Evolutionary conservation across 2,113 vertebrate genomes (phyloP).

Genomic region (Pseudorasbora parva): DNA sequence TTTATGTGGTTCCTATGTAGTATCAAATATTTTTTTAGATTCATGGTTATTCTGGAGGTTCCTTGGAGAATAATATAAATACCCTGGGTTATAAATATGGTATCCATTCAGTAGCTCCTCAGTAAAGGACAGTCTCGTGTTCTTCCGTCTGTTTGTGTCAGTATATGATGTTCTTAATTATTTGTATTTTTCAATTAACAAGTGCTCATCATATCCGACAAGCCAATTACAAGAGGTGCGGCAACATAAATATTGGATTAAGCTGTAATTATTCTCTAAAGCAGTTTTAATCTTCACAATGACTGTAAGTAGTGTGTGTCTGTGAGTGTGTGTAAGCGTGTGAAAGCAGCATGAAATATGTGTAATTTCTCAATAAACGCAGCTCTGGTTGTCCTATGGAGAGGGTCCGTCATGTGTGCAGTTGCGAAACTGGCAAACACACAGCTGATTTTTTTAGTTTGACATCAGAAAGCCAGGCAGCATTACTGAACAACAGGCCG

Average conservation of each 20-base stretch:
- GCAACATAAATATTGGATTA: conserved; percentile 56
- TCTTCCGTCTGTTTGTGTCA: neutral
- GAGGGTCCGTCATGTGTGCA: conserved; percentile 12
- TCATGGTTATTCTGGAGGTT: neutral
- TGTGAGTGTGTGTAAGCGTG: neutral
- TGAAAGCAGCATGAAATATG: conserved; percentile 39
- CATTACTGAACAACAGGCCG: neutral
- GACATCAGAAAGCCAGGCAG: conserved; percentile 9
- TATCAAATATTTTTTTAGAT: neutral
- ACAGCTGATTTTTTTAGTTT: neutral
- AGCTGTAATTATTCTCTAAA: conserved; percentile 45
- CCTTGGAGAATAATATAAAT: neutral
- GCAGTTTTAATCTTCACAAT: conserved; percentile 26
- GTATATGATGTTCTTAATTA: conserved; percentile 16
- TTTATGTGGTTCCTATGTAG: neutral
- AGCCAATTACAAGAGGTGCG: conserved; percentile 43
- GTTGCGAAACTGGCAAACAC: neutral
- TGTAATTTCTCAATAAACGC: neutral
- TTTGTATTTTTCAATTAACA: conserved; percentile 43
- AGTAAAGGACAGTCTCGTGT: neutral
- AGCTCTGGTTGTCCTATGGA: conserved; percentile 7
- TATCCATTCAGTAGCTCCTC: neutral
- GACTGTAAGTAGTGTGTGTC: neutral
- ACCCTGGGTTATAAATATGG: neutral
- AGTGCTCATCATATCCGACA: conserved; percentile 49